Conservation (phyloP, 2,797 vertebrate genomes). For the Rhabdomys pumilio region DNA sequence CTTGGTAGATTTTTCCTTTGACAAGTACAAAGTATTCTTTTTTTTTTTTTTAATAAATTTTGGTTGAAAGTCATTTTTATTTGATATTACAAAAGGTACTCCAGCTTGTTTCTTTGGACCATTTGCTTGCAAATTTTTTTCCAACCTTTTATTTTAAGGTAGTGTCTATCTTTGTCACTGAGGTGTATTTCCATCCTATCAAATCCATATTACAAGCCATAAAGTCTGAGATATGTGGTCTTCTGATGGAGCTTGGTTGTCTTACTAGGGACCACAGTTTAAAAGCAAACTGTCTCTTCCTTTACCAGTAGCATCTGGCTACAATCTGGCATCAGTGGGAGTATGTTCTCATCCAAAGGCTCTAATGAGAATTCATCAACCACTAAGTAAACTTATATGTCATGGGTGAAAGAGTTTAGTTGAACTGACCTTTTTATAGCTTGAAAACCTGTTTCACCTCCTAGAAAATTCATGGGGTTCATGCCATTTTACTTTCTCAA, state of each 20-base stretch:
- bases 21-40: too few relatives aligned
- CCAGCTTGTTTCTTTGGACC: too few relatives aligned
- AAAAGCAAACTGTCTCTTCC: not conserved
- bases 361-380: not conserved
- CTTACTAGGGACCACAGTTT: not conserved
- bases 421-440: not conserved
- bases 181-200: not conserved
- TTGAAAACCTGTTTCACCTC: not conserved
- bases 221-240: not conserved
- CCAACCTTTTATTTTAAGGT: too few relatives aligned
- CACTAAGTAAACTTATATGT: not conserved
- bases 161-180: too few relatives aligned
- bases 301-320: not conserved
- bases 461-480: not conserved
- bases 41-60: too few relatives aligned
- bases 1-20: too few relatives aligned
- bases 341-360: not conserved
- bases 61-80: too few relatives aligned
- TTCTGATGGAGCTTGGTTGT: not conserved
- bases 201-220: not conserved
- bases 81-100: too few relatives aligned
- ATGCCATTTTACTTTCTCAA: not conserved
- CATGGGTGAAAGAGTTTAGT: not conserved
- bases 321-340: fast-evolving
- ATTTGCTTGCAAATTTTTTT: too few relatives aligned